These are phyloP conservation scores for Drosophila ananassae DNA, from an alignment of 1,140 invertebrate species.

Conservation along the genomic window DNA sequence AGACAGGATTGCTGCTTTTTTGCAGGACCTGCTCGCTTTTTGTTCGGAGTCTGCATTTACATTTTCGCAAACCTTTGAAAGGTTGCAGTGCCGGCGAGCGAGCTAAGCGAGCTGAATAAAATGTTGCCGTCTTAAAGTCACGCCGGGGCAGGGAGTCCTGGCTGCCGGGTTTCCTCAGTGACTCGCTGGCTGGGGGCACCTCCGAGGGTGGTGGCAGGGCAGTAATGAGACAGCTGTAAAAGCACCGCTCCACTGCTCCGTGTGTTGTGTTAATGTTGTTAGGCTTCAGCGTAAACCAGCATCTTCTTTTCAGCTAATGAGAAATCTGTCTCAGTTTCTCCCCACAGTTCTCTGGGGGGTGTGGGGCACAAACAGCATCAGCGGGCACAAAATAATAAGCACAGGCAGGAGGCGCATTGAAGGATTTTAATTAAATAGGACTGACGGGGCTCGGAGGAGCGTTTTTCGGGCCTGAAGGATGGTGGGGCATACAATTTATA, in stretches of 20 bases:
- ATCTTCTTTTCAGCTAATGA: constrained; percentile 80
- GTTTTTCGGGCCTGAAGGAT: constrained; percentile 20
- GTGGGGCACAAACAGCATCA: constrained; percentile 22
- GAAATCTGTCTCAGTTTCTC: constrained; percentile 59
- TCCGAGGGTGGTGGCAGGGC: constrained; percentile 43
- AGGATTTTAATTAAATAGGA: constrained; percentile 80
- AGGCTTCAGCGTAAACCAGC: constrained; percentile 60
- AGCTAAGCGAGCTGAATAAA: constrained; percentile 63
- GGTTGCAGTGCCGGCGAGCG: constrained; percentile 14
- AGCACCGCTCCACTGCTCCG: constrained; percentile 40
- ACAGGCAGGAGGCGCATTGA: constrained; percentile 57
- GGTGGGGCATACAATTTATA: constrained; percentile 36
- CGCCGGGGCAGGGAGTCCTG: not conserved
- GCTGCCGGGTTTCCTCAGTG: not conserved
- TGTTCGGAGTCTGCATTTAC: constrained; percentile 40
- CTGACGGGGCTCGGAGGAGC: constrained; percentile 27
- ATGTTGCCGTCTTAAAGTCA: constrained; percentile 76
- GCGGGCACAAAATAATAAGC: constrained; percentile 46
- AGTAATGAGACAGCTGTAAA: constrained; percentile 67
- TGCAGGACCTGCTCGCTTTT: constrained; percentile 17
- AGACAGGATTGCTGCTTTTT: constrained; percentile 23
- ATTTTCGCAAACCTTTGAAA: constrained; percentile 54
- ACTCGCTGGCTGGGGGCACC: not conserved
- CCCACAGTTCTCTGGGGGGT: constrained; percentile 19
- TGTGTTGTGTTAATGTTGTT: constrained; percentile 74